phyloP scores from a whole-genome alignment of 2,797 vertebrate species.

The Melanitta fusca region DNA sequence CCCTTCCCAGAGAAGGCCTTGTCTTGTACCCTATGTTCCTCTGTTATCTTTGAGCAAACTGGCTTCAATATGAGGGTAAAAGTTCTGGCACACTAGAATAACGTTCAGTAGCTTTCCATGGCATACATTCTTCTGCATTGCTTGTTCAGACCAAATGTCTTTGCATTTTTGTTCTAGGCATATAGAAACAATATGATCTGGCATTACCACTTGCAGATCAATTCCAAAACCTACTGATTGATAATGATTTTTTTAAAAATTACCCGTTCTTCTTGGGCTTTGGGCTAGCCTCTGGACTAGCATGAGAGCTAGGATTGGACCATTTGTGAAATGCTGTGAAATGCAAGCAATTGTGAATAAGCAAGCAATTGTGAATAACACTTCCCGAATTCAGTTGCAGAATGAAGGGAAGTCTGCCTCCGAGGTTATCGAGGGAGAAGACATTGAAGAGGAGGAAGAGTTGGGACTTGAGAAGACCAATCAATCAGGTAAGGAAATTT shows the following conservation, averaged over 20 bases:
- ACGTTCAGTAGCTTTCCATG: background rate
- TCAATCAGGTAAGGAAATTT: conserved; percentile 55
- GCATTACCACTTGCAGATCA: background rate
- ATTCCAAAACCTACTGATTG: background rate
- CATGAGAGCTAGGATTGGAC: background rate
- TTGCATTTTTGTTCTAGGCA: background rate
- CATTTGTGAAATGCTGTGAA: background rate
- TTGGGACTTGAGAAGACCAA: conserved; percentile 42
- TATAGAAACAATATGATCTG: background rate
- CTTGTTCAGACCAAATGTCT: background rate
- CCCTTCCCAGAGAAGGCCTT: background rate
- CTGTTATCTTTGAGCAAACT: background rate
- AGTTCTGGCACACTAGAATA: background rate
- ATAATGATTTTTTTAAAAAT: background rate
- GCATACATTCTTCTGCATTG: background rate
- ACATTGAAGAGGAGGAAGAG: conserved; percentile 73
- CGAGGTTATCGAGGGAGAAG: conserved; percentile 65
- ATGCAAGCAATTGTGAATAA: background rate
- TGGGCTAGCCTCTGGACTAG: background rate
- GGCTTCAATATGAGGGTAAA: background rate
- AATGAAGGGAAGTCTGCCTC: conserved; percentile 43
- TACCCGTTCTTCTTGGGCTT: background rate
- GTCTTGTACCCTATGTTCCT: background rate
- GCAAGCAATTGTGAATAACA: background rate
- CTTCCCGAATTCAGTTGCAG: conserved; percentile 52